Evolutionary conservation across 2,113 vertebrate species (phyloP), one percentile per base, ranked within the genome.

Genomic region (Sinocyclocheilus anophthalmus): DNA sequence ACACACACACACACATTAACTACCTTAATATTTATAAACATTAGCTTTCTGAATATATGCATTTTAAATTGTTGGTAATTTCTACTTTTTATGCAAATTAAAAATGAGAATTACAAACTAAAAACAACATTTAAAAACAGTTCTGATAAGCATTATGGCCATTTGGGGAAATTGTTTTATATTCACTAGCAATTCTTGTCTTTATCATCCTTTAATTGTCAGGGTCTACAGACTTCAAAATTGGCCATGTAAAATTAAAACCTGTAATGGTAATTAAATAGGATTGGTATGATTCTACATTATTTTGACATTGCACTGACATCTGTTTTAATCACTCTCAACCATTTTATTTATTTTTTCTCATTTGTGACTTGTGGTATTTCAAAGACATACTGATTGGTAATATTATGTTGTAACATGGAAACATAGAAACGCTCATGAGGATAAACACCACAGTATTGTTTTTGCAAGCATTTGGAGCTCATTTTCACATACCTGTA

Each of bases 401-500:
- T 65, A 10, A 65, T 24, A 50, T 76, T 24, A 53, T 76, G 13
- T 16, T 53, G 45, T 18, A 53, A 76, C 24, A 76, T 30, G 48
- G 42, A 30, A 76, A 76, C 48, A 76, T 30, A 30, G 7, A 45
- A 45, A 24, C 22, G 0, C n/a, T 65, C 7, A 30, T 10, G 59
- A 81, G 16, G 22, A 65, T 45, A 18, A 65, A 16, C 20, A 45
- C 20, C 0, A 18, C 3, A 5, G 13, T 42, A 20, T 39, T 61
- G 33, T 39, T 80, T 61, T 24, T 37, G 53, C 5, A 42, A 45
- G 5, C 6, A 45, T 81, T 61, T 63, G 37, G 20, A 45, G 59
- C 79, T 81, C 59, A 48, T 67, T 26, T 69, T 48, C 61, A 30
- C 39, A 81, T 30, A 81, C 61, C n/a, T 50, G 42, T 22, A 69